Base-by-base conservation (phyloP, 2,888 invertebrate genomes). In the Drosophila differens region DNA sequence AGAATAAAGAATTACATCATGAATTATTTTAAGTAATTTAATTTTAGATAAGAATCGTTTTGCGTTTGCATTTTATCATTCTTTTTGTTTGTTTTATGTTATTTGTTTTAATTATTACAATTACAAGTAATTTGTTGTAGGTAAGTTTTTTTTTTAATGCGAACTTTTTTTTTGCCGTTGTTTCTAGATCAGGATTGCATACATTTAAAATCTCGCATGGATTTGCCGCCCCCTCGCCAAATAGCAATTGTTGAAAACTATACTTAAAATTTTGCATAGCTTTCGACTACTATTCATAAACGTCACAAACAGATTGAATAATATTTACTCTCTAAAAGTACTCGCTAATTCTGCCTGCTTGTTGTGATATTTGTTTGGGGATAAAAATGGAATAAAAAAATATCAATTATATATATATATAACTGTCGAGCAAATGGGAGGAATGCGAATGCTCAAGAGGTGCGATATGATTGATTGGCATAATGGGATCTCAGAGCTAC, bases 391-490 rank as follows among this genome's bases (percentile, higher is more conserved):
- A 44, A 37, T 33, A 37, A 47, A 52, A 54, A 62, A 54, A 54
- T 28, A 57, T 28, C 12, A 39, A 22, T 9, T 54, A 68, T 53
- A 49, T 47, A 44, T 35, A 59, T 25, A 57, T 39, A 10, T 19
- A 39, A 30, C n/a, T 69, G 57, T 22, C 49, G 74, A 70, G 65
- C 65, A 77, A 60, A 59, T 33, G 49, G 47, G 66, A 64, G 61
- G 39, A 70, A 70, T 72, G 64, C 58, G 47, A 47, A 55, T 70
- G 58, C 64, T 64, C 59, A 59, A 64, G n/a, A 47, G 70, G 70
- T 76, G 72, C 76, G 79, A 79, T 79, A 79, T 79, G 79, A 69
- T 79, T 79, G 79, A 69, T 79, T 79, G 79, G 79, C 79, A 79
- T 54, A 72, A 63, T 76, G 79, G 76, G 73, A 76, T 60, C 72